Conservation (phyloP, 2,797 vertebrate genomes). For the Urosaurus nigricauda region DNA sequence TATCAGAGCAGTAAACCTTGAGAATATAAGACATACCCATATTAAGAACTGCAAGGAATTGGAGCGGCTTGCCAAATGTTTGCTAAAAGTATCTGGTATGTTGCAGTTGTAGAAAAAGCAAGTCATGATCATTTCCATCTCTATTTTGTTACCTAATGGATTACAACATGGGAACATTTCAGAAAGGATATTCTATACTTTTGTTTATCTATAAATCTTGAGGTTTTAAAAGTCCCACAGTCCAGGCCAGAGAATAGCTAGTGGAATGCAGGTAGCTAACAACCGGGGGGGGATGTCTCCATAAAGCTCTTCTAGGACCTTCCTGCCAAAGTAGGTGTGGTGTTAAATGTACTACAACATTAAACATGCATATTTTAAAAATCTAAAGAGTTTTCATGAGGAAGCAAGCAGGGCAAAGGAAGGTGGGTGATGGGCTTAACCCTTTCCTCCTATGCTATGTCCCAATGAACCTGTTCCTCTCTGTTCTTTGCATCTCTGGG, state of each 20-base stretch:
- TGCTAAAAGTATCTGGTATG: conserved; percentile 21
- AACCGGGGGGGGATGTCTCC: no score
- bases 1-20: conserved; percentile 32
- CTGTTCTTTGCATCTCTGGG: neutral
- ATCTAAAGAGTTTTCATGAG: neutral
- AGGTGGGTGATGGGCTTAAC: neutral
- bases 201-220: neutral
- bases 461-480: neutral
- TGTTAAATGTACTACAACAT: neutral
- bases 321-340: neutral
- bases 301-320: neutral
- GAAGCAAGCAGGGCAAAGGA: neutral
- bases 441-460: neutral
- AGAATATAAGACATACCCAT: neutral
- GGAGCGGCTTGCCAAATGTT: conserved; percentile 3
- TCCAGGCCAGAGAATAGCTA: neutral
- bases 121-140: neutral
- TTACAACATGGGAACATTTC: conserved; percentile 24
- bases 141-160: conserved; percentile 26
- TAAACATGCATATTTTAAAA: neutral
- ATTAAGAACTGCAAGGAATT: conserved; percentile 10
- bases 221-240: conserved; percentile 5
- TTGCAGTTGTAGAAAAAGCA: conserved; percentile 18
- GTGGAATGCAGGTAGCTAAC: neutral
- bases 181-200: neutral